phyloP scores from a whole-genome alignment of 1,140 invertebrate species.

The Oryzaephilus surinamensis region DNA sequence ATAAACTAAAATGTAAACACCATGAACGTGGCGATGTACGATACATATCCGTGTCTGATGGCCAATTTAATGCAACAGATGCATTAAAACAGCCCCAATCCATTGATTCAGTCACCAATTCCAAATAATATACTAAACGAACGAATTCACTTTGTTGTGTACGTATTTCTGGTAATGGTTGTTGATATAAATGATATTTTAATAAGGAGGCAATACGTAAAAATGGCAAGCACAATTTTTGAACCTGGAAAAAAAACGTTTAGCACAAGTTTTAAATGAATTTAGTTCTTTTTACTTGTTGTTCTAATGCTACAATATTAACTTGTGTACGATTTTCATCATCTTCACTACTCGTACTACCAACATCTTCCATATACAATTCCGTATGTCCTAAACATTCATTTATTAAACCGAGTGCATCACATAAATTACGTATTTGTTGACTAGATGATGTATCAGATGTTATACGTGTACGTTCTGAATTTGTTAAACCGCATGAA shows the following conservation, averaged over 20 bases:
- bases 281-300: slow-evolving; percentile 23
- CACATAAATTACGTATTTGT: slow-evolving; percentile 22
- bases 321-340: slow-evolving; percentile 12
- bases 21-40: slow-evolving; percentile 44
- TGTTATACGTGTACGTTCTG: slow-evolving; percentile 36
- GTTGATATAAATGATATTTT: slow-evolving; percentile 75
- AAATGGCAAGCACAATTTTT: slow-evolving; percentile 72
- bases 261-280: neutral
- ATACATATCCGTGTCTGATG: slow-evolving; percentile 39
- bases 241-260: slow-evolving; percentile 44
- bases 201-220: slow-evolving; percentile 72
- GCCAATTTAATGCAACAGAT: slow-evolving; percentile 54
- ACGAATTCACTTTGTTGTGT: slow-evolving; percentile 57
- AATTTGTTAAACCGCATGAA: slow-evolving; percentile 50
- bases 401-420: slow-evolving; percentile 39
- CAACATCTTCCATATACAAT: slow-evolving; percentile 41
- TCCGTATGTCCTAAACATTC: slow-evolving; percentile 39
- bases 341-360: slow-evolving; percentile 7
- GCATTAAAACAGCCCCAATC: slow-evolving; percentile 54
- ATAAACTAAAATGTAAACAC: slow-evolving; percentile 52
- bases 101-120: slow-evolving; percentile 58
- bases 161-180: slow-evolving; percentile 60
- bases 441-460: slow-evolving; percentile 15
- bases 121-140: slow-evolving; percentile 61
- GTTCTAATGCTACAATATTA: slow-evolving; percentile 39